Evolutionary conservation across 1,140 invertebrate genomes (phyloP), one percentile per base, ranked within the genome.

Genomic region (Ooceraea biroi): DNA sequence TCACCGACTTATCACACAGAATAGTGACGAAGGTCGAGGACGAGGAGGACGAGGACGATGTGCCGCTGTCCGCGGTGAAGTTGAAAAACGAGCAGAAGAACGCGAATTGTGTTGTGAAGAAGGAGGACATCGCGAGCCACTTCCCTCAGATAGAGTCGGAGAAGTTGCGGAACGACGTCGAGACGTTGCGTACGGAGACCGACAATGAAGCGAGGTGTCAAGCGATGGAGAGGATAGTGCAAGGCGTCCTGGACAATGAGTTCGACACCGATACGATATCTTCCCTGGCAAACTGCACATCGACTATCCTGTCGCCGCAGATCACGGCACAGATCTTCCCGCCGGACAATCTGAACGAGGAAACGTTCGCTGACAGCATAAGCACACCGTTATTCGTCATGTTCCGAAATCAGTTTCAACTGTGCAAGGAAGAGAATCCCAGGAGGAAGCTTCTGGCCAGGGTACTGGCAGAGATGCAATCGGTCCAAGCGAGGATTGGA

Each of bases 1-100:
- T 19, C 19, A 57, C 22, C 7, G 46, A 57, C 44, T 71, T 19
- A 17, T 8, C 89, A 48, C 82, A 48, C 82, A 94, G 93, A 86
- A 92, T 93, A 91, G 90, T 91, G 25, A 91, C 90, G 41, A 93
- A 92, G 77, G 85, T 85, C 60, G 96, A 97, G 83, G 96, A 97
- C 86, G 97, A 97, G 84, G 98, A 98, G 36, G 98, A 98, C 91
- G 97, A 98, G 91, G 98, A 98, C 89, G 97, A 98, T 91, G 95
- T 98, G 78, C 97, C 97, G 48, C 92, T 97, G 46, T 96, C 97
- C 72, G 96, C 96, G 92, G 96, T 97, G 25, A 94, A 93, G 92
- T 92, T 94, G 89, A 95, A 93, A 93, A 95, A 92, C 83, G 94
- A 90, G 60, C 92, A 91, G 71, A 94, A 89, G 85, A 92, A 91